Base-by-base conservation (phyloP, 23 tunicate genomes). In the Aplidium turbinatum region DNA sequence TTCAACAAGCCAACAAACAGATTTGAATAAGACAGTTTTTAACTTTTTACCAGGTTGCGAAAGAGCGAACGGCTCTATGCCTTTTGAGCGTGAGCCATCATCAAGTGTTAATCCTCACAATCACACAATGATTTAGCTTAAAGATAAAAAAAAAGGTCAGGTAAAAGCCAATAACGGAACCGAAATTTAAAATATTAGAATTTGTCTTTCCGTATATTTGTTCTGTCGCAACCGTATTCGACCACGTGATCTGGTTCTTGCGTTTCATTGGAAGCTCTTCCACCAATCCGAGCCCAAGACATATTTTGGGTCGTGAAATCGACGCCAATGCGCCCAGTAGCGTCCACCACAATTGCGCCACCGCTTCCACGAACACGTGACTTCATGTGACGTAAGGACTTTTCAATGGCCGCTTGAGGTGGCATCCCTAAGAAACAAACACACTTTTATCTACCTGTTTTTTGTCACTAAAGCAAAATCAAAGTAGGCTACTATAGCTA, bases 201-300 rank as follows among this genome's bases (percentile, higher is more conserved):
- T 4, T 28, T 70, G 4, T 66, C 75, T 34, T 26, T 34, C 5
- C 46, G 62, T 25, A 78, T 27, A 54, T 78, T 78, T 18, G 48
- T 66, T 50, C 21, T 21, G 38, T 78, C 75, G 20, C 66, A 65
- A 0, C 83, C 83, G 26, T 46, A 78, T 34, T 78, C 75, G 0
- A 78, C 83, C 20, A 51, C 58, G 29, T 66, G 26, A 6, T 55
- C 19, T n/a, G 56, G 6, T 7, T 26, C 2, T 11, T 58, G 9
- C 11, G 36, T 47, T 28, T 47, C 58, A 16, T 47, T 47, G 38
- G 57, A 19, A 5, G 38, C 22, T 7, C 29, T 47, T 4, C 77
- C 78, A 9, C 40, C 70, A 28, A 80, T 57, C 13, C 70, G 31
- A 6, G 89, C 89, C 81, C 81, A 83, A 1, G 81, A 75, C 89